Evolutionary conservation across 2,113 vertebrate genomes (phyloP).

Genomic region (Takifugu bimaculatus): DNA sequence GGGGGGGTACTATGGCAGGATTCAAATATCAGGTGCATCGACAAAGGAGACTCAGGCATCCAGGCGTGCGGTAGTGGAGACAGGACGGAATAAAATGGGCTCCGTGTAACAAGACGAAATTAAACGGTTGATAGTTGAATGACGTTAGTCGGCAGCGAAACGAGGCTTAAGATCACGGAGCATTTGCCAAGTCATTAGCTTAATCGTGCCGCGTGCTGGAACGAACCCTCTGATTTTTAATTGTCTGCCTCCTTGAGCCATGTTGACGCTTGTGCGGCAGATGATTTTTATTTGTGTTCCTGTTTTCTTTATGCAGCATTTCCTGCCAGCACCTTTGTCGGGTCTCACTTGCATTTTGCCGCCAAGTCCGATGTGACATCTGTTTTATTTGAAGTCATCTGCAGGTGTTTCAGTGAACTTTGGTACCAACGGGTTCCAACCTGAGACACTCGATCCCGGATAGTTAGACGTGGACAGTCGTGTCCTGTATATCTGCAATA

Average conservation of each 20-base stretch:
- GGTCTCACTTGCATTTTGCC: no score
- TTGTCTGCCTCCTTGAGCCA: conserved; percentile 15
- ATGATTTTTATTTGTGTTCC: neutral
- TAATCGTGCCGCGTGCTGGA: conserved; percentile 24
- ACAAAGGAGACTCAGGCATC: conserved; percentile 36
- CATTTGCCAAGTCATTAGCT: conserved; percentile 36
- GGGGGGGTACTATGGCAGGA: conserved; percentile 28
- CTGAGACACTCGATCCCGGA: no score
- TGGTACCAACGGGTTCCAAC: no score
- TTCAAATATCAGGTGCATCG: conserved; percentile 42
- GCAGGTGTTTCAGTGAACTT: no score
- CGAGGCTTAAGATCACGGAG: conserved; percentile 31
- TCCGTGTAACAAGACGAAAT: conserved; percentile 4
- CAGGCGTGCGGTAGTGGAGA: conserved; percentile 10
- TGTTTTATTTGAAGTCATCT: no score
- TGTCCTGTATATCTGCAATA: no score
- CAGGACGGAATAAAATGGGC: neutral
- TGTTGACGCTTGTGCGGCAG: neutral
- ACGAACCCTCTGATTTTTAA: conserved; percentile 15
- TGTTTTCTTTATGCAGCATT: neutral
- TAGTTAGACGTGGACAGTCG: no score
- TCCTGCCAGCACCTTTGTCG: no score
- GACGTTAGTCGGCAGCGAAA: conserved; percentile 33
- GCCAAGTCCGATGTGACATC: no score
- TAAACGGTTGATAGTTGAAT: conserved; percentile 42